phyloP scores from a whole-genome alignment of 2,888 invertebrate species.

The Tupiocoris notatus region DNA sequence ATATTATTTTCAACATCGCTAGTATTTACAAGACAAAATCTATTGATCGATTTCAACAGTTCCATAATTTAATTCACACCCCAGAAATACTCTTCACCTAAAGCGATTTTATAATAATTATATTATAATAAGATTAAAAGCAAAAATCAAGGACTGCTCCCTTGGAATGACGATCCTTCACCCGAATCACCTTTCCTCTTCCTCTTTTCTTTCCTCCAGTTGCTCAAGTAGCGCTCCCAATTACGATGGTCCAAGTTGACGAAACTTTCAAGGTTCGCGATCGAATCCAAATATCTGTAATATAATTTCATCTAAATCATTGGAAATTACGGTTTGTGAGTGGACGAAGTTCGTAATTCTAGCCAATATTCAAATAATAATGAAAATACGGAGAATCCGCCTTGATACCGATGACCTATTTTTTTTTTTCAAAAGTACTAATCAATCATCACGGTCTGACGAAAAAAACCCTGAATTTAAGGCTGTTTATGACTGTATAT shows the following conservation, averaged over 20 bases:
- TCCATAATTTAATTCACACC: background rate
- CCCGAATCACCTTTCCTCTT: constrained; percentile 32
- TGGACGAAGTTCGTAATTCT: too few relatives aligned
- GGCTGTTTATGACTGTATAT: too few relatives aligned
- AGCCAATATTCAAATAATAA: too few relatives aligned
- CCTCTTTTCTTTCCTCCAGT: constrained; percentile 43
- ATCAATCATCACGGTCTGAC: too few relatives aligned
- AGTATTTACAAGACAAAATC: background rate
- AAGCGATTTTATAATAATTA: background rate
- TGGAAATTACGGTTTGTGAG: too few relatives aligned
- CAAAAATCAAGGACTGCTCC: constrained; percentile 23
- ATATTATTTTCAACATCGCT: background rate
- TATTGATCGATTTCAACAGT: too few relatives aligned
- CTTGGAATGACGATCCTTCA: constrained; percentile 25
- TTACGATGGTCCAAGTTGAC: constrained; percentile 81
- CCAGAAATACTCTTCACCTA: background rate
- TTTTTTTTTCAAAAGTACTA: too few relatives aligned
- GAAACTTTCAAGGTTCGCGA: constrained; percentile 80
- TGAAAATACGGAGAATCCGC: too few relatives aligned
- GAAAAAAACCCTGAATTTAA: too few relatives aligned
- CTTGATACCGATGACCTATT: too few relatives aligned
- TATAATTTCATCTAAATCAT: too few relatives aligned
- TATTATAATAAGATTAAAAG: background rate
- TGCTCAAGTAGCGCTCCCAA: constrained; percentile 75
- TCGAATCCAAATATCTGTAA: constrained; percentile 67